phyloP scores from a whole-genome alignment of 2,113 vertebrate genomes.

The Atractosteus spatula region DNA sequence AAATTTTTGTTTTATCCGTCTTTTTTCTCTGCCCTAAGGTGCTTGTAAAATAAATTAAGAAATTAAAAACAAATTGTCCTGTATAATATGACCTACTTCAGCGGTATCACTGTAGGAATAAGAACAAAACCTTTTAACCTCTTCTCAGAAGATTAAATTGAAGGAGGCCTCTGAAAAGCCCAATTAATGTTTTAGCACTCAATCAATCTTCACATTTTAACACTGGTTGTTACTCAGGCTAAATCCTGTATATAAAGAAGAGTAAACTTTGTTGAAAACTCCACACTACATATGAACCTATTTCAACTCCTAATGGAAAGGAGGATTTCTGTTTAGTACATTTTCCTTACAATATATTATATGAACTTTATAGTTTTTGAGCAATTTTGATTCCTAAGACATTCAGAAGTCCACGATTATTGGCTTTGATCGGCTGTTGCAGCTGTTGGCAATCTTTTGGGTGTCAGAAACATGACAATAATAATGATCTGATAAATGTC shows the following conservation, averaged over 20 bases:
- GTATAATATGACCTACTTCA: constrained; percentile 41
- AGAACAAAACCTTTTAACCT: background rate
- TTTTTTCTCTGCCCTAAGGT: constrained; percentile 35
- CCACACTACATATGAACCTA: background rate
- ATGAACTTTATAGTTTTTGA: constrained; percentile 7
- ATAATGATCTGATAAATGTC: constrained; percentile 20
- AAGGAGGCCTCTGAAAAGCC: too few species aligned
- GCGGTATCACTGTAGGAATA: constrained; percentile 22
- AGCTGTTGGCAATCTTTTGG: background rate
- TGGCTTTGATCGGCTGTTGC: constrained; percentile 4
- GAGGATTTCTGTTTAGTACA: background rate
- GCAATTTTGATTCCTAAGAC: constrained; percentile 2
- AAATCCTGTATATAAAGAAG: too few species aligned
- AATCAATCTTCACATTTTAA: too few species aligned
- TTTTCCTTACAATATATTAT: constrained; percentile 10
- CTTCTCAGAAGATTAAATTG: background rate
- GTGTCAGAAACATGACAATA: constrained; percentile 2
- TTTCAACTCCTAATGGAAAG: background rate
- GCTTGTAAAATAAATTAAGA: constrained; percentile 42
- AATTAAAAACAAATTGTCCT: constrained; percentile 45
- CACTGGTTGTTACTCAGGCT: too few species aligned
- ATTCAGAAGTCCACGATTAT: constrained; percentile 5
- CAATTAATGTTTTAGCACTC: too few species aligned
- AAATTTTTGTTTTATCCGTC: constrained; percentile 33
- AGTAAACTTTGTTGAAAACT: too few species aligned